Percentiles rank a stretch among this genome's conserved stretches.
Conservation (phyloP, 2,888 invertebrate genomes). For the Geophilus truncorum region DNA sequence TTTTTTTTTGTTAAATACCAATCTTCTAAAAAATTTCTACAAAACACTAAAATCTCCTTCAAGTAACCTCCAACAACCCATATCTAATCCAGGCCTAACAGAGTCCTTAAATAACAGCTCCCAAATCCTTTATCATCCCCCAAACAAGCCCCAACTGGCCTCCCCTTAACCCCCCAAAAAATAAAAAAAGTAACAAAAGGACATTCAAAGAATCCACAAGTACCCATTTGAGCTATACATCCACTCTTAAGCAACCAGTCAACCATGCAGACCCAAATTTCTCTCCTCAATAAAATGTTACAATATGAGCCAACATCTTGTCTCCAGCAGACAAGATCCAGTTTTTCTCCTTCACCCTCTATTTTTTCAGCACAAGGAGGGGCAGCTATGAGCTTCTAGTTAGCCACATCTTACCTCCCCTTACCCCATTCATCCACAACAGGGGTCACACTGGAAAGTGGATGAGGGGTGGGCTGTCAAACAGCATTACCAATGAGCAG, state of each 20-base stretch:
- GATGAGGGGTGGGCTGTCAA: not conserved
- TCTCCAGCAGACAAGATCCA: not conserved
- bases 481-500: not conserved
- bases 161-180: too few species aligned
- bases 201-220: not conserved
- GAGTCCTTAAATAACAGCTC: too few species aligned
- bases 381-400: not conserved
- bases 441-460: not conserved
- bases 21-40: too few species aligned
- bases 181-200: not conserved
- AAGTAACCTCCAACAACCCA: too few species aligned
- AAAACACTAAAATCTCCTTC: too few species aligned
- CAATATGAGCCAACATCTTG: not conserved
- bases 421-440: constrained; percentile 6
- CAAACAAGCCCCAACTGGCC: not conserved
- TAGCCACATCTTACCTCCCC: not conserved
- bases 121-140: not conserved
- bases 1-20: too few species aligned
- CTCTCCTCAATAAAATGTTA: not conserved
- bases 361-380: not conserved
- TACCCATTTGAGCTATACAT: not conserved
- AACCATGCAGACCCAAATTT: not conserved
- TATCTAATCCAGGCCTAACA: too few species aligned
- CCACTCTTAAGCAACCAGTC: not conserved
- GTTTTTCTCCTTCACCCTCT: not conserved